These are phyloP conservation scores for Pelosia muscerda DNA, from an alignment of 2,888 invertebrate species.

Conservation along the genomic window DNA sequence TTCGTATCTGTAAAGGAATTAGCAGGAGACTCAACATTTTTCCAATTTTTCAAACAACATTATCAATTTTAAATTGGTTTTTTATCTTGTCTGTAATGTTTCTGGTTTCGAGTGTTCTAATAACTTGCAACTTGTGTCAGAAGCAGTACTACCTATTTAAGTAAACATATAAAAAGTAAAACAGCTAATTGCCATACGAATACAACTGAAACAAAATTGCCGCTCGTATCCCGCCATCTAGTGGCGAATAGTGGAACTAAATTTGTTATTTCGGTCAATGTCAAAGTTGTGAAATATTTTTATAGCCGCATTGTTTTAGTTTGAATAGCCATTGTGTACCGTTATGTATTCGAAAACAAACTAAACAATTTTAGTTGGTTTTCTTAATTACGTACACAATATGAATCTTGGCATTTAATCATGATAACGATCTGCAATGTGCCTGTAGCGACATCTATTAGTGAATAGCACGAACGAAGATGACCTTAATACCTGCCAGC, in stretches of 20 bases:
- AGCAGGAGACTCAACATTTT: too few species aligned
- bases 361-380: conserved; percentile 10
- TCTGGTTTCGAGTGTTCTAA: background rate
- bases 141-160: background rate
- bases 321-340: conserved; percentile 24
- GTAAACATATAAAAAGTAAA: background rate
- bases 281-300: conserved; percentile 19
- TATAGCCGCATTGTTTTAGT: conserved; percentile 32
- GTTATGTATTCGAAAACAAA: conserved; percentile 3
- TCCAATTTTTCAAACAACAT: too few species aligned
- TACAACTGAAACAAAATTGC: background rate
- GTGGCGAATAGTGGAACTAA: conserved; percentile 48
- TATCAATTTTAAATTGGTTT: too few species aligned
- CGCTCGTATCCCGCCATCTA: conserved; percentile 60
- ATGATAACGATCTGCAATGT: conserved; percentile 46
- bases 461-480: conserved; percentile 26
- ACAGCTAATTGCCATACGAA: background rate
- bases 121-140: background rate
- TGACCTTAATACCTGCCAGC: background rate
- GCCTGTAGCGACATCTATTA: conserved; percentile 53
- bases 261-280: conserved; percentile 19
- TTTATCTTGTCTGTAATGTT: background rate
- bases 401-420: conserved; percentile 30
- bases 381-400: conserved; percentile 30
- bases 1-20: background rate